Conservation (phyloP, 2,797 vertebrate genomes). For the Lycodopsis pacificus region DNA sequence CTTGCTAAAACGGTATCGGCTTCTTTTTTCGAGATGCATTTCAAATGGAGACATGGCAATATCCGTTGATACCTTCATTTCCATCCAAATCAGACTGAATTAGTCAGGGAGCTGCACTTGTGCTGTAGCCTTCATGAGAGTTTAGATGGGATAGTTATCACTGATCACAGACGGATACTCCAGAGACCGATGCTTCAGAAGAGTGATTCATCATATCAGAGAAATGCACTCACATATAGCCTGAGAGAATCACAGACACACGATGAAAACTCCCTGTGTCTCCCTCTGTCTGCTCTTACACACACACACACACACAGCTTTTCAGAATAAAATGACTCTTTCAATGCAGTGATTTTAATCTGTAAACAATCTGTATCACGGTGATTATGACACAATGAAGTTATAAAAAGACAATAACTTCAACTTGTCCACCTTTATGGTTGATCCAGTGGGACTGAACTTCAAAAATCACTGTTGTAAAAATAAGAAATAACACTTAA, state of each 20-base stretch:
- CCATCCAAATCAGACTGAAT: slow-evolving; percentile 27
- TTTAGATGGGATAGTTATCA: slow-evolving; percentile 36
- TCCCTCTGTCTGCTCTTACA: slow-evolving; percentile 14
- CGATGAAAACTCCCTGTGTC: slow-evolving; percentile 10
- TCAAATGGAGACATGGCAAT: slow-evolving; percentile 7
- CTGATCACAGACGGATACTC: slow-evolving; percentile 51
- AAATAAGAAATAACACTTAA: background rate
- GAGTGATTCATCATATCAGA: slow-evolving; percentile 53
- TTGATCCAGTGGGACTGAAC: background rate
- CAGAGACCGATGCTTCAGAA: slow-evolving; percentile 35
- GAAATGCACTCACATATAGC: slow-evolving; percentile 37
- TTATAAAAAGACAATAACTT: background rate
- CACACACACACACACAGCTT: background rate
- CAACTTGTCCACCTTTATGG: background rate
- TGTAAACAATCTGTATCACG: too few species aligned
- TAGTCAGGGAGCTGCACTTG: slow-evolving; percentile 27
- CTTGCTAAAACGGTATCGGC: background rate
- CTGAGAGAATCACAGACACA: slow-evolving; percentile 24
- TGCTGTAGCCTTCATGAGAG: slow-evolving; percentile 6
- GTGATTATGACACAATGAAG: background rate
- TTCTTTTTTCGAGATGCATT: slow-evolving; percentile 11
- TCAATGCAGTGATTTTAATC: background rate
- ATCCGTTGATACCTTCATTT: slow-evolving; percentile 2
- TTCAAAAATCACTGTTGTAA: background rate
- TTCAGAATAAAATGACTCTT: slow-evolving; percentile 16